Percentiles rank a stretch among this genome's conserved stretches.
Conservation (phyloP, 2,797 vertebrate species). For the Octomys mimax region DNA sequence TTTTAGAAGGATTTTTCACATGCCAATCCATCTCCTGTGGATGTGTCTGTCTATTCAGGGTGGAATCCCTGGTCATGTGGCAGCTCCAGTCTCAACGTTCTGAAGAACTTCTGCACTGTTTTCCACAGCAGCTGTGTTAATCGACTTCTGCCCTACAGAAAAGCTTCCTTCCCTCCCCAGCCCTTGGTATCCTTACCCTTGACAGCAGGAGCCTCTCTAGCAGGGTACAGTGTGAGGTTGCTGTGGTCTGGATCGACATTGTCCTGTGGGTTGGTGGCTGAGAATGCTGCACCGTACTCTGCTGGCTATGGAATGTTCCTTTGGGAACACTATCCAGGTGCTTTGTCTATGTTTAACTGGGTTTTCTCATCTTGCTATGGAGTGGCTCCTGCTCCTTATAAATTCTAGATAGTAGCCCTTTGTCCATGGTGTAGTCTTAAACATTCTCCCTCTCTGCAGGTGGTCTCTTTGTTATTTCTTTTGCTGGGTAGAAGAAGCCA, state of each 20-base stretch:
- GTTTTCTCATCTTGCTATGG: background rate
- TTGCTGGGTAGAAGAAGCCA: background rate
- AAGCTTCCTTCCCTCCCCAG: background rate
- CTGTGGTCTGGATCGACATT: background rate
- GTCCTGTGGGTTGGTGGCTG: background rate
- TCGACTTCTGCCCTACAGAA: background rate
- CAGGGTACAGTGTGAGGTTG: background rate
- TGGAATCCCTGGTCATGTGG: accelerated
- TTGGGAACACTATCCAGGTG: background rate
- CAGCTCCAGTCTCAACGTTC: background rate
- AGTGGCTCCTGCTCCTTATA: background rate
- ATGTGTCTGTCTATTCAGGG: background rate
- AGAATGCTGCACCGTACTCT: background rate
- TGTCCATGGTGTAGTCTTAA: background rate
- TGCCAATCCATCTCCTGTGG: no score
- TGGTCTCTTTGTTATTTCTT: background rate
- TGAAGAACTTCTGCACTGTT: background rate
- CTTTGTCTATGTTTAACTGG: background rate
- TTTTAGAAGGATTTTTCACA: background rate
- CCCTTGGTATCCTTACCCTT: background rate
- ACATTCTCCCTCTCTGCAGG: background rate
- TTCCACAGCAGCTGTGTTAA: no score
- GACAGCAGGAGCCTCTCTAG: background rate
- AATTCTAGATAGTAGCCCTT: background rate
- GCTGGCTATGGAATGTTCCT: background rate